Evolutionary conservation across 2,888 invertebrate genomes (phyloP), one percentile per base, ranked within the genome.

Genomic region (Pardosa pseudoannulata): DNA sequence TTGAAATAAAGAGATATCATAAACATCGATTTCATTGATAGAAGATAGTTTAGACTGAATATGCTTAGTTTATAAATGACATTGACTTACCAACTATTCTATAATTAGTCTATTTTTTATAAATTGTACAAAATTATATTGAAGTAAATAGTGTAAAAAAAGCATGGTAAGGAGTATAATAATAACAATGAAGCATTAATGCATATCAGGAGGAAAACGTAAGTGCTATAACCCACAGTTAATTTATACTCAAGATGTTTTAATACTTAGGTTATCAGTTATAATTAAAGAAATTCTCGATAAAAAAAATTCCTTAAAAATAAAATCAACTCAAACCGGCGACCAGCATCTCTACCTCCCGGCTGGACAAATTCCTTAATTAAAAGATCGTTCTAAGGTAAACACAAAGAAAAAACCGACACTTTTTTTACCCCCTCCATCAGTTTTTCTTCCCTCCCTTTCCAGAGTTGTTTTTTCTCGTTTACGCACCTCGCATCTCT

Each of bases 331-430:
- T 75, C 62, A 82, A 62, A 70, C 70, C 23, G n/a, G 29, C 62
- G 31, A 75, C 82, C 82, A 75, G 82, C 82, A 82, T 82, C 70
- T 64, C 62, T 67, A 73, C 70, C 82, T 82, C 46, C 70, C 75
- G 82, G 82, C 82, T 82, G 75, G 64, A 75, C 75, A 82, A 75
- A 82, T 82, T 82, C 75, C 62, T 75, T 82, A 82, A 82, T 82
- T 82, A 82, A 82, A 75, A 82, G 74, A 82, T 76, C 82, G 56
- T 75, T 62, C 68, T 39, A 82, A 82, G 74, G 75, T 82, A 82
- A 82, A 82, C 75, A 82, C 75, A 64, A 82, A 82, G 82, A 75
- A 82, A 82, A 46, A 56, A 56, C 23, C 56, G 56, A 56, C 56
- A 56, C 56, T 65, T 75, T 71, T 80, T 46, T 62, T 36, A 29